Evolutionary conservation across 2,797 vertebrate species (phyloP).

Genomic region (Parauchenoglanis ngamensis): DNA sequence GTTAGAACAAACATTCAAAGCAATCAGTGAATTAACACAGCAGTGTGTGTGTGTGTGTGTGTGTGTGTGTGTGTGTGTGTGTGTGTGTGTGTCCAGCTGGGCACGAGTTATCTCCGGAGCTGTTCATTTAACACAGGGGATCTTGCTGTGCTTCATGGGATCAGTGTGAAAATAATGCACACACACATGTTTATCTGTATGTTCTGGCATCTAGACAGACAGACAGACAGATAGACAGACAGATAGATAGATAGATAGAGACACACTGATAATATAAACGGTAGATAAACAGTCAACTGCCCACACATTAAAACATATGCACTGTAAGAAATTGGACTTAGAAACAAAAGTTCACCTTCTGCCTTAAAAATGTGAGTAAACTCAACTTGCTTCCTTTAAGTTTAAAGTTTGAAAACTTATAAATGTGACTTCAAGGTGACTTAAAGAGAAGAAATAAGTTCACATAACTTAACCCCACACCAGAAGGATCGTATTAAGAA

Average conservation of each 20-base stretch:
- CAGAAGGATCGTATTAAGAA: neutral
- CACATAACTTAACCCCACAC: neutral
- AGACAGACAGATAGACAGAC: neutral
- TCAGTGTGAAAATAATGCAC: neutral
- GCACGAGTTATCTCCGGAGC: neutral
- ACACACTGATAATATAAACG: neutral
- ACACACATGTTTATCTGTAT: neutral
- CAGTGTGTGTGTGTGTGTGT: conserved; percentile 19
- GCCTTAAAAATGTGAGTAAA: no score
- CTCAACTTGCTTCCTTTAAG: no score
- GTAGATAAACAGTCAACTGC: neutral
- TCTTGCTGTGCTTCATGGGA: neutral
- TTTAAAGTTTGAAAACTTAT: no score
- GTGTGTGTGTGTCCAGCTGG: neutral
- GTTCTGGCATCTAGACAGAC: neutral
- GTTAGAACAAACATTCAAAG: neutral
- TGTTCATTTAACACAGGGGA: conserved; percentile 11
- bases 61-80: neutral
- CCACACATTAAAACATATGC: neutral
- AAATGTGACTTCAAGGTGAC: no score
- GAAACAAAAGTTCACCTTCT: no score
- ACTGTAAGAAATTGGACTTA: no score
- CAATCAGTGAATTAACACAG: neutral
- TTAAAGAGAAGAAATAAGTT: no score
- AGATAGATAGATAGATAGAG: neutral